phyloP scores from a whole-genome alignment of 2,797 vertebrate genomes.

The Cirrhinus mrigala region DNA sequence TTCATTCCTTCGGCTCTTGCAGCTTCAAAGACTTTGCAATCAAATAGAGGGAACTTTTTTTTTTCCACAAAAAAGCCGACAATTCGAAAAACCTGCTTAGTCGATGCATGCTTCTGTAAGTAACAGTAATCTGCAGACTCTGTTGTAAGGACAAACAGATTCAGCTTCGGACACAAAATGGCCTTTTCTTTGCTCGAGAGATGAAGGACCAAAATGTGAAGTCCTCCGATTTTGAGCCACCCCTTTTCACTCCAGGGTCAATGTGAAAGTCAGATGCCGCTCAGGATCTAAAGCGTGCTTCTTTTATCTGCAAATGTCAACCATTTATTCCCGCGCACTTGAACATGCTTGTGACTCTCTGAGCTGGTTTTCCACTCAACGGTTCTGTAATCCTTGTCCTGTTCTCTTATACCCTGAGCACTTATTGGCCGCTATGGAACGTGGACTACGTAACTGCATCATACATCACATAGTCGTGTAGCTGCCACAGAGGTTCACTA shows the following conservation, averaged over 20 bases:
- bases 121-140: not conserved
- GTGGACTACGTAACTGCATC: slow-evolving; percentile 32
- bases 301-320: slow-evolving; percentile 73
- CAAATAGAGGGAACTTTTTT: slow-evolving; percentile 6
- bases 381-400: slow-evolving; percentile 45
- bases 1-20: not conserved
- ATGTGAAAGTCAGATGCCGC: slow-evolving; percentile 75
- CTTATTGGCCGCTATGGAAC: slow-evolving; percentile 25
- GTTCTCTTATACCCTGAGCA: slow-evolving; percentile 44
- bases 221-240: not conserved
- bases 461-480: slow-evolving; percentile 34
- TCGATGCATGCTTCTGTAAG: not conserved
- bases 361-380: slow-evolving; percentile 29
- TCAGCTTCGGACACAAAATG: not conserved
- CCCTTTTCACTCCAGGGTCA: slow-evolving; percentile 69
- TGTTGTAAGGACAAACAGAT: not conserved
- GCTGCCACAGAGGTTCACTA: not conserved
- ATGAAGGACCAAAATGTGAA: slow-evolving; percentile 54
- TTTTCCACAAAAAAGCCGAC: not conserved
- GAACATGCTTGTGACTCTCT: slow-evolving; percentile 8
- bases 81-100: slow-evolving; percentile 21
- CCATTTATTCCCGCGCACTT: slow-evolving; percentile 66
- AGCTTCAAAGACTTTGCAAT: slow-evolving; percentile 26
- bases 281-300: slow-evolving; percentile 71
- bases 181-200: slow-evolving; percentile 56